Base-by-base conservation (phyloP, 2,888 invertebrate genomes). In the Pegoplata infirma region DNA sequence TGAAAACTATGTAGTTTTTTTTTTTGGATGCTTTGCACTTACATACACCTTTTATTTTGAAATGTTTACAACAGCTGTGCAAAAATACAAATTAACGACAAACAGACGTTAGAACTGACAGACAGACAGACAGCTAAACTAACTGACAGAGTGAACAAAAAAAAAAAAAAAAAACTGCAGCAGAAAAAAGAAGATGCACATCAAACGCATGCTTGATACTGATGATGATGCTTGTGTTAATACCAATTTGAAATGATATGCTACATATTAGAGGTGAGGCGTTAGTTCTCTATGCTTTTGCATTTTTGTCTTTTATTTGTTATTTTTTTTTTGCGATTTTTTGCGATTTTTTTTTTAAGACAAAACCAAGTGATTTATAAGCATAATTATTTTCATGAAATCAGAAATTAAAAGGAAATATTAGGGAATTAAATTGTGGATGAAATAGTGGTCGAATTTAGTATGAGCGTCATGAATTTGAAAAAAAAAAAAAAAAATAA, bases 1-100 rank as follows among this genome's bases (percentile, higher is more conserved):
- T 46, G 6, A 36, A 23, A 44, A 44, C 10, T 53, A n/a, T 12
- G 32, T 51, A 5, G 28, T 46, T 44, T 25, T 23, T 59, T 59
- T 59, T 40, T 25, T 25, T 25, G 25, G 5, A 5, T 25, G 3
- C 25, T 25, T 36, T 5, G 19, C 25, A 63, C 19, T 17, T 46
- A 14, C 32, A 46, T 49, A 72, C 36, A 71, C 36, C 46, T 64
- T 59, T 66, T n/a, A n/a, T 49, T 64, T 44, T 79, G 79, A 79
- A 67, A 79, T 79, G 75, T 75, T 75, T 67, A 63, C 75, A 79
- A 72, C 79, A 79, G 79, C 75, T 79, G 79, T 71, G 56, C 10
- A 55, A 10, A 40, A 12, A 51, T 49, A 51, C 47, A n/a, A 28
- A 53, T n/a, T 51, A 59, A 19, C 1, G n/a, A 49, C 40, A 49